Conservation (phyloP, 64 coral and sea anemone species). For the Porites australiensis region DNA sequence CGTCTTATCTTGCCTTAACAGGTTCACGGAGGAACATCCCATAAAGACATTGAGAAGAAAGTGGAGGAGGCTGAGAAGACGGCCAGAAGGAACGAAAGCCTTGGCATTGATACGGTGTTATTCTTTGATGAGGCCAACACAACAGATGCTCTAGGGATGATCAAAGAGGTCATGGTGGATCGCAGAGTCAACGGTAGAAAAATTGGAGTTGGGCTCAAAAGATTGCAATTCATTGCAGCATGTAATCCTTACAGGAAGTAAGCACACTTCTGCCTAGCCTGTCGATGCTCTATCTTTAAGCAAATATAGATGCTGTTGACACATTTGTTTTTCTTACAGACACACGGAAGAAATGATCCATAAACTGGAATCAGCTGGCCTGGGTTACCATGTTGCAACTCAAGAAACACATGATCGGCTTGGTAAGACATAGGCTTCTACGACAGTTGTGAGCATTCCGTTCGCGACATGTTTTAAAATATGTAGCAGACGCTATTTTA, state of each 20-base stretch:
- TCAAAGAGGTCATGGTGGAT: conserved; percentile 83
- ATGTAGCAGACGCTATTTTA: no score
- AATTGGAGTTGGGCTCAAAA: conserved; percentile 46
- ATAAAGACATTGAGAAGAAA: conserved; percentile 56
- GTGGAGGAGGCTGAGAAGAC: conserved; percentile 68
- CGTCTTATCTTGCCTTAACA: background rate
- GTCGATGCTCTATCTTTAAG: no score
- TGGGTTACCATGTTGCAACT: conserved; percentile 78
- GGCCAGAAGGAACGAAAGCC: conserved; percentile 37
- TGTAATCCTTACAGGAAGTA: conserved; percentile 76
- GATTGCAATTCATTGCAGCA: conserved; percentile 69
- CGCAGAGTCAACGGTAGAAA: conserved; percentile 53
- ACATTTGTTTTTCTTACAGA: conserved; percentile 14
- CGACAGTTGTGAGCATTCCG: background rate
- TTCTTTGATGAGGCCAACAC: conserved; percentile 81
- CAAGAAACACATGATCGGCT: conserved; percentile 79
- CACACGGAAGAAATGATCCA: conserved; percentile 88
- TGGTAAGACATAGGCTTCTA: conserved; percentile 22
- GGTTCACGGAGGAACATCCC: conserved; percentile 74
- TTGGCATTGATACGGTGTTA: conserved; percentile 58
- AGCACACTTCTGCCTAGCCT: background rate
- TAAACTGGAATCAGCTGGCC: conserved; percentile 84
- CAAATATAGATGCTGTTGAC: no score
- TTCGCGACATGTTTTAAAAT: no score
- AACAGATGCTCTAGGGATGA: conserved; percentile 70